Evolutionary conservation across 2,797 vertebrate genomes (phyloP), one percentile per base, ranked within the genome.

Genomic region (Tiaroga cobitis): DNA sequence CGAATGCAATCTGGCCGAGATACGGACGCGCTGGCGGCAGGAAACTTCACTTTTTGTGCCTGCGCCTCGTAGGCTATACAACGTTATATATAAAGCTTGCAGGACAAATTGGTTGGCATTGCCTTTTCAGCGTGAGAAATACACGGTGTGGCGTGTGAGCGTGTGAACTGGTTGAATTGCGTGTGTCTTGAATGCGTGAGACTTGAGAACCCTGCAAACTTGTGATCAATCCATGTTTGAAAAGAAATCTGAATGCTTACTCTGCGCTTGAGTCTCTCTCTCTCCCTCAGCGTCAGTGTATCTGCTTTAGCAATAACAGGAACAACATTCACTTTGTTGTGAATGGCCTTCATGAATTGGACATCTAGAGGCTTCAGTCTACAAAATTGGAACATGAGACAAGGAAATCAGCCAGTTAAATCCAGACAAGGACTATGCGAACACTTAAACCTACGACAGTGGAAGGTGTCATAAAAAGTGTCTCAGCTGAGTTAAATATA

Each of bases 331-430:
- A 99, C 98, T 92, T 99, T 99, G 90, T 98, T 99, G 95, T 99
- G 98, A 89, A 99, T 97, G 41, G 98, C 98, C 94, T 99, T 99
- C 98, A 99, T 99, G 89, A 99, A 99, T 83, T 98, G 96, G 76
- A 99, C 97, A 78, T 99, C 98, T 91, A 99, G 92, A 29, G 98
- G 98, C 90, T 99, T 99, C 82, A 99, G 93, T 34, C 98, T 99
- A 88, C 63, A 67, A 49, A 68, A 74, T 4, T 13, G 3, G 29
- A 75, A 32, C 11, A 61, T 39, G 11, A 39, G 29, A 61, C 15
- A 46, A 79, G 10, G 6, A 34, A 18, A 61, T 6, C 41, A 19
- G 70, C 54, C 70, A n/a, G 4, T 54, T 72, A 70, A 83, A 2
- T 68, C 3, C 75, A 10, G 5, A 46, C n/a, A n/a, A 34, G 18